Percentiles rank a stretch among this genome's conserved stretches.
phyloP scores from a whole-genome alignment of 2,113 vertebrate genomes.

The Corapipo altera region DNA sequence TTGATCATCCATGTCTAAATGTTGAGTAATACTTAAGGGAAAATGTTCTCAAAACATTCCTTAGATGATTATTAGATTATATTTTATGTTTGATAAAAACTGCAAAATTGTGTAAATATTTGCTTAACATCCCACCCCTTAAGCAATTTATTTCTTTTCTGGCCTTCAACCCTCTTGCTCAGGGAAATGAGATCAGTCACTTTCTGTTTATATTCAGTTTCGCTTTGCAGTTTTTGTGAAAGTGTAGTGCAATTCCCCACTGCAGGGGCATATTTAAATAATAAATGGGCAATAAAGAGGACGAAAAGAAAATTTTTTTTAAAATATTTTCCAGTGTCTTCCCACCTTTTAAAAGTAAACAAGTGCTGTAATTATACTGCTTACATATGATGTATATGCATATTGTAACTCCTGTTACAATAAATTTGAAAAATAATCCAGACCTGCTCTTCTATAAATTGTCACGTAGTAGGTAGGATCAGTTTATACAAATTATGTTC shows the following conservation, averaged over 20 bases:
- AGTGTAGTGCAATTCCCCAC: not conserved
- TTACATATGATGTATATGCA: not conserved
- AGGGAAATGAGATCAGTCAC: slow-evolving; percentile 51
- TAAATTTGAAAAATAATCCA: not conserved
- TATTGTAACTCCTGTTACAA: not conserved
- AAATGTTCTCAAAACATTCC: slow-evolving; percentile 67
- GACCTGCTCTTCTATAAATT: not conserved
- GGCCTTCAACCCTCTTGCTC: slow-evolving; percentile 46
- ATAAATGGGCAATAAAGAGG: not conserved
- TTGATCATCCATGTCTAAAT: slow-evolving; percentile 60
- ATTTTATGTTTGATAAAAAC: slow-evolving; percentile 69
- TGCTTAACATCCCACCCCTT: slow-evolving; percentile 62
- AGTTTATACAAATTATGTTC: not conserved
- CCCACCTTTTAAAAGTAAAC: not conserved
- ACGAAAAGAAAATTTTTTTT: not conserved
- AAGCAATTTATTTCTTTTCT: slow-evolving; percentile 60
- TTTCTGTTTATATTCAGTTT: slow-evolving; percentile 59
- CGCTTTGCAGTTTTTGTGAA: slow-evolving; percentile 21
- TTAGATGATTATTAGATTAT: slow-evolving; percentile 71
- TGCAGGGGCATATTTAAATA: not conserved
- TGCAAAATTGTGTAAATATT: slow-evolving; percentile 65
- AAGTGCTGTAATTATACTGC: not conserved
- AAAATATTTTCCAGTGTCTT: not conserved
- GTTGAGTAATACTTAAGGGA: slow-evolving; percentile 66
- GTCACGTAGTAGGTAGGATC: not conserved